phyloP scores from a whole-genome alignment of 2,797 vertebrate species.

The Gila robusta region DNA sequence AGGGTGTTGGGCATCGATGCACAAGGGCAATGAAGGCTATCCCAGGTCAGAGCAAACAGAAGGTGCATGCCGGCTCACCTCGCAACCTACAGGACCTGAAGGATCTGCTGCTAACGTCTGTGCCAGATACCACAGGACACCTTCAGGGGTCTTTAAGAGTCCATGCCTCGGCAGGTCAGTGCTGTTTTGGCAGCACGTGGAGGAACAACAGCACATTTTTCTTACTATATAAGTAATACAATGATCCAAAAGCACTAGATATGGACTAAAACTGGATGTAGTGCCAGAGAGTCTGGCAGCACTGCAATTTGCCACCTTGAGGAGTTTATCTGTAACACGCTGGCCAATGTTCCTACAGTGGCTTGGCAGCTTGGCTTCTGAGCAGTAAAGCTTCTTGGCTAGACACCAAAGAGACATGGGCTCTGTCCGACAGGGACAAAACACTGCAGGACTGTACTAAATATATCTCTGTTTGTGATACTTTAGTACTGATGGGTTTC shows the following conservation, averaged over 20 bases:
- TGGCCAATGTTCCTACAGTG: slow-evolving; percentile 36
- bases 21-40: background rate
- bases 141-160: background rate
- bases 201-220: background rate
- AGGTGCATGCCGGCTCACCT: background rate
- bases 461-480: slow-evolving; percentile 25
- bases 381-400: slow-evolving; percentile 41
- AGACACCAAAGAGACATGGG: slow-evolving; percentile 38
- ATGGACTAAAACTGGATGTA: background rate
- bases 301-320: slow-evolving; percentile 30
- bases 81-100: background rate
- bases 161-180: background rate
- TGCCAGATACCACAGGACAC: background rate
- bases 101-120: background rate
- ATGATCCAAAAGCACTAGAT: slow-evolving; percentile 29
- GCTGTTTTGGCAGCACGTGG: background rate
- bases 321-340: slow-evolving; percentile 39
- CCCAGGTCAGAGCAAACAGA: background rate
- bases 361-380: slow-evolving; percentile 31
- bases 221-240: background rate
- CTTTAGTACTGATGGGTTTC: background rate
- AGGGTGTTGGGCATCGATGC: background rate
- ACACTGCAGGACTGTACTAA: background rate
- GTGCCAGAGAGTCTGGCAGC: slow-evolving; percentile 32
- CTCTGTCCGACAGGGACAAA: slow-evolving; percentile 34